A percentile compares a stretch with the other conserved stretches of the same genome.
phyloP scores from a whole-genome alignment of 2,888 invertebrate species.

The Hermodice carunculata region DNA sequence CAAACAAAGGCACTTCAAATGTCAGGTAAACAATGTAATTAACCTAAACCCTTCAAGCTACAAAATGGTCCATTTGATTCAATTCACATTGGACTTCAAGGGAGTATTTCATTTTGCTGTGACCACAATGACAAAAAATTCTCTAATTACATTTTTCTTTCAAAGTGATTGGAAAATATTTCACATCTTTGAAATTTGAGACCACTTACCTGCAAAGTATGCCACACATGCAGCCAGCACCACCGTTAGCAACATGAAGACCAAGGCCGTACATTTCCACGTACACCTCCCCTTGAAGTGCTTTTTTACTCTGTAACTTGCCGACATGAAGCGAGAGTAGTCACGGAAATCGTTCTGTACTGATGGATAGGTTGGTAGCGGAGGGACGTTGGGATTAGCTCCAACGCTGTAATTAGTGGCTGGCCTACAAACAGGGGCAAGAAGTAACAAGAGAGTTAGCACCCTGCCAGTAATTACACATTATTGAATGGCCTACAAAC shows the following conservation, averaged over 20 bases:
- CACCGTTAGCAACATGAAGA: conserved; percentile 90
- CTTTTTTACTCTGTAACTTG: conserved; percentile 64
- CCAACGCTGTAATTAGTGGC: background rate
- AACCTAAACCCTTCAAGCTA: no score
- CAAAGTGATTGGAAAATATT: no score
- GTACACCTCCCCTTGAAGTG: conserved; percentile 76
- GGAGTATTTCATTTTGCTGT: no score
- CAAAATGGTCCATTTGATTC: no score
- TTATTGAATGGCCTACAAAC: no score
- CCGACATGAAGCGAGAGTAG: conserved; percentile 60
- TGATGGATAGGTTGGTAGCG: conserved; percentile 25
- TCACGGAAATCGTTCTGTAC: conserved; percentile 54
- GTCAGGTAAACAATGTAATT: no score
- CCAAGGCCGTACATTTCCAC: conserved; percentile 96
- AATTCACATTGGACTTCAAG: no score
- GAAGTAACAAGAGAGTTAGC: background rate
- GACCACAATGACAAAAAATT: no score
- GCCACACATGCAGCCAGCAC: conserved; percentile 80
- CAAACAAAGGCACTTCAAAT: no score
- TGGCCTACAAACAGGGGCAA: background rate
- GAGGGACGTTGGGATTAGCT: conserved; percentile 24
- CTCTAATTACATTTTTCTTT: no score
- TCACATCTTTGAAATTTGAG: background rate
- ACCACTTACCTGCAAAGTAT: conserved; percentile 37
- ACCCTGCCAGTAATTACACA: no score